Conservation (phyloP, 2,888 invertebrate species). For the Dryobotodes eremita region DNA sequence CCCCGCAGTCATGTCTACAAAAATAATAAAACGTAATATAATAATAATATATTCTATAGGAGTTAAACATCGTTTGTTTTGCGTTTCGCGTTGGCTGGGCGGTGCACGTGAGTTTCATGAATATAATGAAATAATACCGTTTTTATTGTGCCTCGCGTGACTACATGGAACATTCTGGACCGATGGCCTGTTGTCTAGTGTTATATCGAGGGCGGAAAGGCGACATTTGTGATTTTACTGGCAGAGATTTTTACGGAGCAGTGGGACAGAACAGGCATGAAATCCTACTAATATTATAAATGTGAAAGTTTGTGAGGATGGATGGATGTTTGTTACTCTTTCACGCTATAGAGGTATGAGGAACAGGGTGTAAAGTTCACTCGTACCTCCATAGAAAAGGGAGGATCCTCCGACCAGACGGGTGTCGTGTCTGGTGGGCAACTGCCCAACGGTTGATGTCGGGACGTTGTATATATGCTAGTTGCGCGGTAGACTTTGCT, state of each 20-base stretch:
- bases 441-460: too few relatives aligned
- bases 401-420: too few relatives aligned
- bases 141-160: slow-evolving; percentile 63
- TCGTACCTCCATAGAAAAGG: too few relatives aligned
- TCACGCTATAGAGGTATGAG: too few relatives aligned
- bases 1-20: slow-evolving; percentile 13
- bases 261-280: neutral
- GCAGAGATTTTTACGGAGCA: neutral
- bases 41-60: slow-evolving; percentile 48
- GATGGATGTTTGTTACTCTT: too few relatives aligned
- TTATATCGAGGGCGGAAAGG: neutral
- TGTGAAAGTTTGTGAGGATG: too few relatives aligned
- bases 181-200: slow-evolving; percentile 40
- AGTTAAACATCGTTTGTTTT: slow-evolving; percentile 53
- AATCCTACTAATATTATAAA: neutral
- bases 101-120: slow-evolving; percentile 64
- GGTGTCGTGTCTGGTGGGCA: too few relatives aligned
- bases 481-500: too few relatives aligned
- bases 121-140: slow-evolving; percentile 54
- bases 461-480: too few relatives aligned
- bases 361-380: too few relatives aligned
- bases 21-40: slow-evolving; percentile 51
- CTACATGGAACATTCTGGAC: slow-evolving; percentile 31
- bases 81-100: slow-evolving; percentile 36
- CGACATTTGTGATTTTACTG: neutral